Base-by-base conservation (phyloP, 2,113 vertebrate genomes). In the Antigone vipio region DNA sequence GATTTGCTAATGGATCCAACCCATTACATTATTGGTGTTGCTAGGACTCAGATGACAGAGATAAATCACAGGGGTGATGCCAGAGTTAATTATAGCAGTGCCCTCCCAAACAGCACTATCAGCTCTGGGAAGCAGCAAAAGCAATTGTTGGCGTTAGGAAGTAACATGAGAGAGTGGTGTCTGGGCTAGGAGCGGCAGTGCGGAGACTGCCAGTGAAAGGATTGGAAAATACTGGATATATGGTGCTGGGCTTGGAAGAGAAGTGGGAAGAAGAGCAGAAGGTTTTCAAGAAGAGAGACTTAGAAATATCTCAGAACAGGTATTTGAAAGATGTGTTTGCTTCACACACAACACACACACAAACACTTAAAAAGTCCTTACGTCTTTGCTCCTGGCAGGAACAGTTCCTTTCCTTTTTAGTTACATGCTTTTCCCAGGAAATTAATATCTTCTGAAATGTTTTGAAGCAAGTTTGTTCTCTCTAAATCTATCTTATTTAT, bases 11-110 rank as follows among this genome's bases (percentile, higher is more conserved):
- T 78, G 52, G 76, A 78, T 77, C 34, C 44, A 87, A n/a, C 50
- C 30, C 16, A 52, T 92, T 93, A 45, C 32, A 56, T 74, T 84
- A 44, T 49, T 92, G 35, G 47, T 87, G 44, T 93, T 92, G 73
- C 67, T 71, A 52, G 35, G 47, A 82, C 49, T 89, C 47, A 47
- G 74, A 95, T 92, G 73, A 68, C 59, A 81, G 89, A 85, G 59
- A 71, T 91, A 96, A 93, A 85, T 93, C 69, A 92, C 16, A 64
- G 69, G 38, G 44, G 15, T 94, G 59, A 75, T 87, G 92, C 55
- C 55, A 74, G 92, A 93, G 71, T 83, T 96, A 96, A 90, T 95
- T 92, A 90, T 76, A 94, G 66, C 35, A 80, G 34, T 64, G 66
- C 58, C 64, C 72, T 88, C 66, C 35, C 69, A 74, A 62, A 69